Evolutionary conservation across 2,797 vertebrate genomes (phyloP).

Genomic region (Nasua narica): DNA sequence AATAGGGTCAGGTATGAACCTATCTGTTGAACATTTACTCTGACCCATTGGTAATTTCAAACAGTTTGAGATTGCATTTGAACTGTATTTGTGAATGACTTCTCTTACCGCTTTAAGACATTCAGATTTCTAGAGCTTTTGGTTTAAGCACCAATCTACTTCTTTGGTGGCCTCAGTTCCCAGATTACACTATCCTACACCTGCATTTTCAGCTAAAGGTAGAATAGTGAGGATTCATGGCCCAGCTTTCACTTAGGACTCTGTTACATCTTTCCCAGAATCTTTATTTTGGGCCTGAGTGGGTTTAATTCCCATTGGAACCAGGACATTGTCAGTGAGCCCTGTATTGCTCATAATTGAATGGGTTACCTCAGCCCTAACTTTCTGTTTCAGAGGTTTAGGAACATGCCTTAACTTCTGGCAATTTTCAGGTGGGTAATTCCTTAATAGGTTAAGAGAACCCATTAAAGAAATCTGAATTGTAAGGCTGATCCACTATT

Average conservation of each 20-base stretch:
- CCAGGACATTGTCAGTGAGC: background rate
- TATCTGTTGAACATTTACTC: background rate
- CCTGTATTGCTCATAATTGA: background rate
- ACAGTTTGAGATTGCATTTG: slow-evolving; percentile 26
- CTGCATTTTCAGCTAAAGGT: slow-evolving; percentile 12
- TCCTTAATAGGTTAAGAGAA: slow-evolving; percentile 12
- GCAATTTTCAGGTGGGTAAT: slow-evolving; percentile 62
- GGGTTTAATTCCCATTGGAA: background rate
- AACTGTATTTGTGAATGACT: background rate
- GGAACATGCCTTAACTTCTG: slow-evolving; percentile 24
- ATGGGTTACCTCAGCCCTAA: slow-evolving; percentile 2
- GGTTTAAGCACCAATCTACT: background rate
- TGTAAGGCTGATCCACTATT: slow-evolving; percentile 30
- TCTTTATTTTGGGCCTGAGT: background rate
- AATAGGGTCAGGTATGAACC: background rate
- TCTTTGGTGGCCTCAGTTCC: background rate
- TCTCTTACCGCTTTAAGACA: background rate
- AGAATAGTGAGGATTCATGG: background rate
- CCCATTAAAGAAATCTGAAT: slow-evolving; percentile 7
- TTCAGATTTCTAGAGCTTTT: background rate
- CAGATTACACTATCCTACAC: background rate
- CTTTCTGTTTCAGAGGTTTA: slow-evolving; percentile 33
- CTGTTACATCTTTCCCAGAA: background rate
- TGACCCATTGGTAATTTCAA: background rate
- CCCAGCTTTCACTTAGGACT: background rate